phyloP scores from a whole-genome alignment of 2,113 vertebrate genomes.

The Grantiella picta region DNA sequence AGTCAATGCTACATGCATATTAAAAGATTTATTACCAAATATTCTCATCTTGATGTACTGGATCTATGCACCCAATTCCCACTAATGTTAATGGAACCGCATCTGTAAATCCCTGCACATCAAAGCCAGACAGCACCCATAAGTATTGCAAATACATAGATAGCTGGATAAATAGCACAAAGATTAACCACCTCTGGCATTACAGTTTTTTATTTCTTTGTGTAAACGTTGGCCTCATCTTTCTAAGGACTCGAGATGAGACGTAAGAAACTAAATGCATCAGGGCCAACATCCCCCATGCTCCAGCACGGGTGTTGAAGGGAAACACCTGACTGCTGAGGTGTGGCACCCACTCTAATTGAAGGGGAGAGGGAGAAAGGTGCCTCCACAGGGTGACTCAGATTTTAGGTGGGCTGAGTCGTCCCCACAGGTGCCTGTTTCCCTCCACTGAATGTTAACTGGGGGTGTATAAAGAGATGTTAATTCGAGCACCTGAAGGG shows the following conservation, averaged over 20 bases:
- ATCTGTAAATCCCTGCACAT: not conserved
- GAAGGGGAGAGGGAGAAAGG: not conserved
- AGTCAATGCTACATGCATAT: constrained; percentile 61
- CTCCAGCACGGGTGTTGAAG: not conserved
- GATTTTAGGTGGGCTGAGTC: not conserved
- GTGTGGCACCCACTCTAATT: not conserved
- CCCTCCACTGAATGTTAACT: not conserved
- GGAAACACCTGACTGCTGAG: not conserved
- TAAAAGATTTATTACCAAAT: constrained; percentile 59
- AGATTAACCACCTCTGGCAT: not conserved
- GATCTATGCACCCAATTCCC: constrained; percentile 17
- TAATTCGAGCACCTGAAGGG: not conserved
- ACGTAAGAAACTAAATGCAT: not conserved
- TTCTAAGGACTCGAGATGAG: not conserved
- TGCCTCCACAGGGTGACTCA: constrained; percentile 10
- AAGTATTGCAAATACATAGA: constrained; percentile 11
- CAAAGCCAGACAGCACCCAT: not conserved
- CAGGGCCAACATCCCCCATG: rapidly evolving
- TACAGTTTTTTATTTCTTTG: not conserved
- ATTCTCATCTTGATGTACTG: constrained; percentile 37
- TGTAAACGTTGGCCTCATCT: not conserved
- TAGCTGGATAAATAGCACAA: constrained; percentile 7
- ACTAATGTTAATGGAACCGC: not conserved
- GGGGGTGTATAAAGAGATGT: not conserved
- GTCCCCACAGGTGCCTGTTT: not conserved